These are phyloP conservation scores for Petrosia ficiformis DNA, from an alignment of 37 sponge, comb jelly and placozoan genomes.

Conservation along the genomic window DNA sequence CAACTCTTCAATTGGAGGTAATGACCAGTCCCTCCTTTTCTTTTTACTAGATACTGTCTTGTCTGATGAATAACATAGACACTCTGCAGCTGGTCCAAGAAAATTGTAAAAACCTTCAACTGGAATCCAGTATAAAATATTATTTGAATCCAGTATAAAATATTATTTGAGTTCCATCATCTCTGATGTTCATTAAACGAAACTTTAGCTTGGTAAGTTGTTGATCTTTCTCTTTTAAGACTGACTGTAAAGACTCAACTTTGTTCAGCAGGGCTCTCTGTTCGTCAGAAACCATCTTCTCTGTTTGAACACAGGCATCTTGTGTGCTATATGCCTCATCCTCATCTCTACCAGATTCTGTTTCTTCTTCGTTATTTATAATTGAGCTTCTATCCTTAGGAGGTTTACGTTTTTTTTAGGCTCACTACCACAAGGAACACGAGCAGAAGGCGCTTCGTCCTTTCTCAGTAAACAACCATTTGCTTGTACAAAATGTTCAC, in stretches of 20 bases:
- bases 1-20: conserved; percentile 41
- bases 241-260: background rate
- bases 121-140: conserved; percentile 6
- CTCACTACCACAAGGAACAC: too few relatives aligned
- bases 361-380: background rate
- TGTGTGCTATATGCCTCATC: background rate
- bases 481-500: background rate
- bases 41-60: too few relatives aligned
- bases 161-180: conserved; percentile 27
- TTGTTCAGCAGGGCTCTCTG: too few relatives aligned
- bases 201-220: background rate
- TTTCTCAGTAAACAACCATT: background rate
- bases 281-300: background rate
- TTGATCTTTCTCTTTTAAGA: background rate
- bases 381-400: background rate
- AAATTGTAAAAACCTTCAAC: conserved; percentile 15
- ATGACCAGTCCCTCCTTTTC: conserved; percentile 5
- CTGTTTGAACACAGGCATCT: background rate
- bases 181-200: background rate
- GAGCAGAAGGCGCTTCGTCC: background rate
- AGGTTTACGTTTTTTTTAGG: too few relatives aligned
- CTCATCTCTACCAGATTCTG: too few relatives aligned
- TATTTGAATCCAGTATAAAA: conserved; percentile 47
- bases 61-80: too few relatives aligned
- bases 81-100: too few relatives aligned